Evolutionary conservation across 1,140 invertebrate genomes (phyloP).

Genomic region (Berghia stephanieae): DNA sequence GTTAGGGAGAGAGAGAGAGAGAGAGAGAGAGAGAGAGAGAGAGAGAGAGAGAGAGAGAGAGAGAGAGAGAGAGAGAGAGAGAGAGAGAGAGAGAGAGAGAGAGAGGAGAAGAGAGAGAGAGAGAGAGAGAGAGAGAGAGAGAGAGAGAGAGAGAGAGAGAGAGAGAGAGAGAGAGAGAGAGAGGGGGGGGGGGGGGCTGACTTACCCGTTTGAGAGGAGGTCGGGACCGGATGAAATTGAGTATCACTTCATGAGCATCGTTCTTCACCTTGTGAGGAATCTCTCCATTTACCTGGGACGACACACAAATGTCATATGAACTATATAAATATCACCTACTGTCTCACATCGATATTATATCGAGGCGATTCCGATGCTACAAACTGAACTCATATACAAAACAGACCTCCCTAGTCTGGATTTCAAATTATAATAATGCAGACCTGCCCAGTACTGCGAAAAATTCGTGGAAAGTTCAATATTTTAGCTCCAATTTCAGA

Average conservation of each 20-base stretch:
- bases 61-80: conserved; percentile 16
- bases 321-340: too few species aligned
- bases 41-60: conserved; percentile 14
- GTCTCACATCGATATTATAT: too few species aligned
- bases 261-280: conserved; percentile 86
- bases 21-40: neutral
- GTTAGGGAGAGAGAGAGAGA: conserved; percentile 10
- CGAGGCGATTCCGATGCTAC: too few species aligned
- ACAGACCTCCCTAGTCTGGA: too few species aligned
- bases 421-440: too few species aligned
- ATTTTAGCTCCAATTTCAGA: too few species aligned
- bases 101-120: neutral
- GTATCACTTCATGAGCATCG: conserved; percentile 92
- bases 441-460: too few species aligned
- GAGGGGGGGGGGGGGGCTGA: conserved; percentile 22
- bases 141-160: neutral
- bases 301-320: too few species aligned
- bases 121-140: conserved; percentile 6
- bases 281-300: conserved; percentile 80
- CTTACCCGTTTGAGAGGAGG: conserved; percentile 91
- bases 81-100: conserved; percentile 29
- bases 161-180: neutral
- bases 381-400: too few species aligned
- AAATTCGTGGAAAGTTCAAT: too few species aligned
- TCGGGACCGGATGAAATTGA: conserved; percentile 94